These are phyloP conservation scores for Diarsia rubi DNA, from an alignment of 2,888 invertebrate species.

Conservation along the genomic window DNA sequence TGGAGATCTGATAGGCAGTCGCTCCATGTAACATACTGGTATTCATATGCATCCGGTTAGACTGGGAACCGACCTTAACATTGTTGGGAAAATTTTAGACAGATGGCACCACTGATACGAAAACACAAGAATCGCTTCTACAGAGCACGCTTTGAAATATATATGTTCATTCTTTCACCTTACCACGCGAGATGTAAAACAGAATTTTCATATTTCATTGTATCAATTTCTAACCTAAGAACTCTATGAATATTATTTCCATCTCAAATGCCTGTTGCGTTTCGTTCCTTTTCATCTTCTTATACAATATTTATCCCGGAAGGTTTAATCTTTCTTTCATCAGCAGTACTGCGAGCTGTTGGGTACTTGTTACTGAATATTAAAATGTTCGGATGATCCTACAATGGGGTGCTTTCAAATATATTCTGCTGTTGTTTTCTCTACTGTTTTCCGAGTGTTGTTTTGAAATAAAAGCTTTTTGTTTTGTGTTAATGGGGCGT, in stretches of 20 bases:
- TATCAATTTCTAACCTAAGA: background rate
- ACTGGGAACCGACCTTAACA: no score
- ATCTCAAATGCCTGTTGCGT: background rate
- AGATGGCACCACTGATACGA: background rate
- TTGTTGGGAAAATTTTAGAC: no score
- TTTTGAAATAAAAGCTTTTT: slow-evolving; percentile 18
- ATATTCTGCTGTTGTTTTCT: slow-evolving; percentile 21
- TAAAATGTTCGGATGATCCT: slow-evolving; percentile 36
- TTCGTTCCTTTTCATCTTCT: slow-evolving; percentile 24
- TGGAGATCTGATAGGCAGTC: no score
- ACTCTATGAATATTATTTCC: slow-evolving; percentile 22
- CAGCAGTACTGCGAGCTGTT: slow-evolving; percentile 27
- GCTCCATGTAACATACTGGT: no score
- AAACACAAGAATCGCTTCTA: background rate
- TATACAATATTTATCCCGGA: slow-evolving; percentile 38
- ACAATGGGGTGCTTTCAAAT: slow-evolving; percentile 35
- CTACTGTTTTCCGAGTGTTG: slow-evolving; percentile 12
- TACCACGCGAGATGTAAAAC: background rate
- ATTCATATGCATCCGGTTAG: no score
- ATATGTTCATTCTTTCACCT: background rate
- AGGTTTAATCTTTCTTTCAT: slow-evolving; percentile 58
- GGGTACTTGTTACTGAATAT: slow-evolving; percentile 45
- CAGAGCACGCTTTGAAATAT: background rate
- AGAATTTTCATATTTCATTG: background rate
- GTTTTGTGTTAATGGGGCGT: slow-evolving; percentile 19